A percentile compares a stretch with the other conserved stretches of the same genome.
These are phyloP conservation scores for Hoplostethus mediterraneus DNA, from an alignment of 2,797 vertebrate genomes.

Conservation along the genomic window DNA sequence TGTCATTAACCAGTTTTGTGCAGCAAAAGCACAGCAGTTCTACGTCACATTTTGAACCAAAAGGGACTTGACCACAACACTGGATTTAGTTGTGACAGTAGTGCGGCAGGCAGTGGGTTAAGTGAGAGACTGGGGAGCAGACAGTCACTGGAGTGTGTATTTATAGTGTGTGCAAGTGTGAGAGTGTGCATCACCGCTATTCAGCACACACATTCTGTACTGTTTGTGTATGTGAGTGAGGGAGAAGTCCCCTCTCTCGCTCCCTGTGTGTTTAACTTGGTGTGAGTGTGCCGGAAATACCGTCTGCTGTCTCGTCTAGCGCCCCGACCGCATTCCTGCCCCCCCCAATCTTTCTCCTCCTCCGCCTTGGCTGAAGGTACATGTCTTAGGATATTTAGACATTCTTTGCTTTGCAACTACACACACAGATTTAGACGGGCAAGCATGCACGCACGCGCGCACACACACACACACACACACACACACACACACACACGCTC, in stretches of 20 bases:
- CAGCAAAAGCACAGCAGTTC: neutral
- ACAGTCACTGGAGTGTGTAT: constrained; percentile 28
- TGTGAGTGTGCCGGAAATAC: constrained; percentile 73
- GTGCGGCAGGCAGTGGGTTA: constrained; percentile 31
- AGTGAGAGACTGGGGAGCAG: constrained; percentile 24
- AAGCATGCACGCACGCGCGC: neutral
- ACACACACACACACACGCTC: constrained; percentile 14
- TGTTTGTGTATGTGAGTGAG: constrained; percentile 39
- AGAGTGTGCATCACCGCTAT: constrained; percentile 19
- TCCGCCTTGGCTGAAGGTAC: constrained; percentile 37
- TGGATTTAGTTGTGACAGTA: constrained; percentile 19
- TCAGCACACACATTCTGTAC: constrained; percentile 23
- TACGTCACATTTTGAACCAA: constrained; percentile 4
- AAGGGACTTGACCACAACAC: constrained; percentile 1
- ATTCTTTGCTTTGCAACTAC: constrained; percentile 35
- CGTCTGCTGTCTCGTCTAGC: constrained; percentile 78
- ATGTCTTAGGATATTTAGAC: constrained; percentile 36
- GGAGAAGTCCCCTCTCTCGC: constrained; percentile 34
- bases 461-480: constrained; percentile 39
- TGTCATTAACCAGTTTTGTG: neutral
- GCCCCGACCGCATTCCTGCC: constrained; percentile 73
- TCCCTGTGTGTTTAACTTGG: constrained; percentile 55
- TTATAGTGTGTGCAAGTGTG: constrained; percentile 47
- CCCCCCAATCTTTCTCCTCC: constrained; percentile 43
- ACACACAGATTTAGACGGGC: constrained; percentile 19